These are phyloP conservation scores for Cryptoleucopteryx plumbea DNA, from an alignment of 2,113 vertebrate species.

Conservation along the genomic window DNA sequence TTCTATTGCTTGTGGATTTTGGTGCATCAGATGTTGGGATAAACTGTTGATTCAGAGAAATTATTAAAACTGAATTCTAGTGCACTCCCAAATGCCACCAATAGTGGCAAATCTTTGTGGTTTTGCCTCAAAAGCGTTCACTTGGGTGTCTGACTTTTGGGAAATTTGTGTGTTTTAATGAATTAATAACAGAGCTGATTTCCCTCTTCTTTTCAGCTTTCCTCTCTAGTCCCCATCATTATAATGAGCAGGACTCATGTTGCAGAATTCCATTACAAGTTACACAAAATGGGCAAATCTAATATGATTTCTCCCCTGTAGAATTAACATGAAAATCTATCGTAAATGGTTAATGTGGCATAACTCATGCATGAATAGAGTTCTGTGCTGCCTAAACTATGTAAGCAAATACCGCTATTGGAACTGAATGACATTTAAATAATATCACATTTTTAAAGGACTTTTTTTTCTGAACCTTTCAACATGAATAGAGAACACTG, in stretches of 20 bases:
- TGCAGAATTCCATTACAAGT: conserved; percentile 39
- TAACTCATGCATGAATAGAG: conserved; percentile 32
- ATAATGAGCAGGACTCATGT: neutral
- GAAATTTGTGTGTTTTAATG: neutral
- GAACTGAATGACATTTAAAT: conserved; percentile 41
- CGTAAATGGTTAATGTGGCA: conserved; percentile 52
- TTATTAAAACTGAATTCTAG: neutral
- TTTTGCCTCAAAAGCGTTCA: neutral
- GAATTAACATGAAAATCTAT: conserved; percentile 55
- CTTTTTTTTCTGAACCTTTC: neutral
- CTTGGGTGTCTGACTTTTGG: neutral
- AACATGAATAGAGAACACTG: neutral
- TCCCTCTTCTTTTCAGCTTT: neutral
- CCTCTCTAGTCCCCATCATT: neutral
- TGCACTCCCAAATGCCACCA: neutral
- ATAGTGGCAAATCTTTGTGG: neutral
- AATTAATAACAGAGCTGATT: conserved; percentile 10
- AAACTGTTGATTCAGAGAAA: neutral
- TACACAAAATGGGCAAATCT: conserved; percentile 42
- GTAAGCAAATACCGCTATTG: conserved; percentile 25
- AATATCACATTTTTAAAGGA: neutral
- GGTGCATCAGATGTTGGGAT: neutral
- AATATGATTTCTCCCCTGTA: conserved; percentile 36
- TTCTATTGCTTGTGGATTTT: neutral
- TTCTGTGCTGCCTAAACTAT: conserved; percentile 21